Evolutionary conservation across 2,888 invertebrate genomes (phyloP).

Genomic region (Drosophila nigritarsus): DNA sequence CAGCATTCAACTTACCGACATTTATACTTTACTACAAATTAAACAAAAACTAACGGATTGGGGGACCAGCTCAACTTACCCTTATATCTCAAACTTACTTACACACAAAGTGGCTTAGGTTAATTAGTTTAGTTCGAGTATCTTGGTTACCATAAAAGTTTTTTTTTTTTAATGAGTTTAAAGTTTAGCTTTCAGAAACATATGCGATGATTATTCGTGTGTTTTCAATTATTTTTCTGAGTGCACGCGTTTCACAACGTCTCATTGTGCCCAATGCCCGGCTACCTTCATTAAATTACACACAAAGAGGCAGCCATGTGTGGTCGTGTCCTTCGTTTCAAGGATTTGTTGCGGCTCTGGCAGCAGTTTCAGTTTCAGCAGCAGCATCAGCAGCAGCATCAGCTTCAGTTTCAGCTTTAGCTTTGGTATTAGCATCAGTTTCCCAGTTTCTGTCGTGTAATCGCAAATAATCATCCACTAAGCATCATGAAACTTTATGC

Average conservation of each 20-base stretch:
- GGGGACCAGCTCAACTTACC: not conserved
- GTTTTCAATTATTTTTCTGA: not conserved
- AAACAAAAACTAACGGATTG: not conserved
- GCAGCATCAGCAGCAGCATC: too few species aligned
- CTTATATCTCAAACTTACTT: not conserved
- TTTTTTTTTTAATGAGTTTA: too few species aligned
- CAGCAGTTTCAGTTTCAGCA: not conserved
- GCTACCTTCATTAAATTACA: slow-evolving; percentile 66
- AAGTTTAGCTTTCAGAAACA: too few species aligned
- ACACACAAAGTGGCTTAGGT: not conserved
- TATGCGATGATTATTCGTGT: not conserved
- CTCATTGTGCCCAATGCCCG: slow-evolving; percentile 1
- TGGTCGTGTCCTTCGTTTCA: slow-evolving; percentile 67
- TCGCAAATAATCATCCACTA: slow-evolving; percentile 82
- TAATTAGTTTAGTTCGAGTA: not conserved
- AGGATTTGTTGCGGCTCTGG: slow-evolving; percentile 57
- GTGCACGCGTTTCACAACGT: not conserved
- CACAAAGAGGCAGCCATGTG: slow-evolving; percentile 43
- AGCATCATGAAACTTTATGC: slow-evolving; percentile 77
- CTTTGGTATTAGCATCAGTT: slow-evolving; percentile 14
- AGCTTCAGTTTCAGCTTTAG: not conserved
- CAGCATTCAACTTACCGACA: too few species aligned
- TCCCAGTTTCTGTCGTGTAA: slow-evolving; percentile 60
- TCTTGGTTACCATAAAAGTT: not conserved
- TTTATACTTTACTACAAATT: not conserved